These are phyloP conservation scores for Drosophila niveifrons DNA, from an alignment of 2,888 invertebrate species.

Conservation along the genomic window DNA sequence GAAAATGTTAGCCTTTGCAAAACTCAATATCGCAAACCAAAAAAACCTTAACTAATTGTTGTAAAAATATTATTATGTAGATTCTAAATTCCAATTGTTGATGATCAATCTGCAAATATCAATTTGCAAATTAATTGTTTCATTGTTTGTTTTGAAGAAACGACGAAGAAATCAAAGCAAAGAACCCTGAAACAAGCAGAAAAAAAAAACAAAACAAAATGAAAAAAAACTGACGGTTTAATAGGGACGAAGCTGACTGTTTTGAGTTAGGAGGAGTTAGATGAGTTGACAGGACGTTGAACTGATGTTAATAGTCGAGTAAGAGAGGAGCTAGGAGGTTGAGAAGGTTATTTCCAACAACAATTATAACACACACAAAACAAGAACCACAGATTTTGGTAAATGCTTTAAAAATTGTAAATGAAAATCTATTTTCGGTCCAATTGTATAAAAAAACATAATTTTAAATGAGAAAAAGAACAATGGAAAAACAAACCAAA, in stretches of 20 bases:
- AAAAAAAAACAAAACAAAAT: constrained; percentile 2
- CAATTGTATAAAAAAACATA: constrained; percentile 62
- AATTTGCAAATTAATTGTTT: constrained; percentile 57
- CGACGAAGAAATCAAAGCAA: constrained; percentile 13
- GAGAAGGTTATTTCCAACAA: constrained; percentile 71
- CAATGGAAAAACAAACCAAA: constrained; percentile 31
- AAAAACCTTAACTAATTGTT: constrained; percentile 74
- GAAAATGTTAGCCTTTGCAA: constrained; percentile 71
- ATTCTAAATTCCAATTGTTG: constrained; percentile 75
- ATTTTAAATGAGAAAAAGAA: constrained; percentile 50
- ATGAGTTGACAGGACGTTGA: constrained; percentile 44
- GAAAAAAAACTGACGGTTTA: constrained; percentile 41
- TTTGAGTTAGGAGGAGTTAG: constrained; percentile 62
- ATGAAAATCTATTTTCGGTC: constrained; percentile 69
- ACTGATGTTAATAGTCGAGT: constrained; percentile 5
- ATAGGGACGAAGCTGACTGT: constrained; percentile 52
- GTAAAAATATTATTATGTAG: constrained; percentile 67
- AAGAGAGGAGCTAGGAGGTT: constrained; percentile 42
- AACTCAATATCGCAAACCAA: constrained; percentile 64
- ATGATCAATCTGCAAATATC: constrained; percentile 68
- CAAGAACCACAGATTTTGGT: constrained; percentile 55
- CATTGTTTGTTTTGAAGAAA: constrained; percentile 22
- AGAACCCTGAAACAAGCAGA: constrained; percentile 10
- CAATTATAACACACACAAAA: constrained; percentile 40
- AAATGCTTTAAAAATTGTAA: constrained; percentile 64